Evolutionary conservation across 2,888 invertebrate genomes (phyloP).

Genomic region (Exephanes ischioxanthus): DNA sequence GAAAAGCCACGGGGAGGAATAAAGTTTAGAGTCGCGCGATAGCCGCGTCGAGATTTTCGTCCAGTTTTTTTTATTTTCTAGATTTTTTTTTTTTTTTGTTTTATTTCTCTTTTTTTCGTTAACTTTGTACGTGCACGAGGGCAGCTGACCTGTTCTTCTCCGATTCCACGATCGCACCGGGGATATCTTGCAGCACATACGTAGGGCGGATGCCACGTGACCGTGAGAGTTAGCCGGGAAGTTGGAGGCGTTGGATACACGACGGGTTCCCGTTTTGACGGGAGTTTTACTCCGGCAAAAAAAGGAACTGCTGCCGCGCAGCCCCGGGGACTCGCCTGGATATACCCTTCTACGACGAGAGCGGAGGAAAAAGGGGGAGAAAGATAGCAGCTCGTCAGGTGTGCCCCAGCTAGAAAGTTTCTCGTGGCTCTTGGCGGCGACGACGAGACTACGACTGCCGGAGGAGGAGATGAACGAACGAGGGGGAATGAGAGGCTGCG

Average conservation of each 20-base stretch:
- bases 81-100: no score
- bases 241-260: slow-evolving; percentile 34
- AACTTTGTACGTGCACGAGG: not conserved
- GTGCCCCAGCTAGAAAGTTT: slow-evolving; percentile 54
- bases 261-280: slow-evolving; percentile 53
- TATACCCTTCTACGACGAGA: not conserved
- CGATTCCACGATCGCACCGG: slow-evolving; percentile 3
- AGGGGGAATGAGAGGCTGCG: slow-evolving; percentile 17
- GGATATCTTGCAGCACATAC: not conserved
- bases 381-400: slow-evolving; percentile 51
- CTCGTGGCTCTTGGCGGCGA: slow-evolving; percentile 50
- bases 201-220: not conserved
- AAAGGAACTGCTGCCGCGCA: slow-evolving; percentile 26
- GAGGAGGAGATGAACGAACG: slow-evolving; percentile 42
- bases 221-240: slow-evolving; percentile 42
- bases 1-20: not conserved
- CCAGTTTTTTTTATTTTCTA: not conserved
- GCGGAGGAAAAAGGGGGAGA: slow-evolving; percentile 15
- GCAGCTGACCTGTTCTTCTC: slow-evolving; percentile 13
- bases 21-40: slow-evolving; percentile 36
- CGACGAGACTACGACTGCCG: slow-evolving; percentile 30
- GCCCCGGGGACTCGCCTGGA: slow-evolving; percentile 15
- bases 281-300: slow-evolving; percentile 45
- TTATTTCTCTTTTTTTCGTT: not conserved
- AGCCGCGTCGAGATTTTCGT: slow-evolving; percentile 30